Base-by-base conservation (phyloP, 2,888 invertebrate genomes). In the Drosophila robusta region DNA sequence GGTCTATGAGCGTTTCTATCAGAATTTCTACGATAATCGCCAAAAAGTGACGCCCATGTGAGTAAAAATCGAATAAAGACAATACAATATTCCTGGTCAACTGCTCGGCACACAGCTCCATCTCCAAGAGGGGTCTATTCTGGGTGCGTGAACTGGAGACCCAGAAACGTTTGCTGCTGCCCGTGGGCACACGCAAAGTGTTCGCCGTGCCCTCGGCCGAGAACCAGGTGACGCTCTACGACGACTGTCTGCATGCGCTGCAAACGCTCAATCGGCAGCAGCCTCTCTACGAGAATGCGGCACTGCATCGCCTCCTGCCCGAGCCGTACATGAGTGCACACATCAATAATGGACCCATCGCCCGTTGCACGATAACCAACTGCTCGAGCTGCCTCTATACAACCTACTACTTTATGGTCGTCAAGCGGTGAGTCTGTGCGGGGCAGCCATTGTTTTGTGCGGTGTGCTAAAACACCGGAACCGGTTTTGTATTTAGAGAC, bases 361-460 rank as follows among this genome's bases (percentile, higher is more conserved):
- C 90, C n/a, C 80, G 90, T n/a, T 92, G 92, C 74, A 89, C 91
- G 8, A 73, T 82, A 16, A 78, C 79, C 65, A 87, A 82, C 58
- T 92, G 92, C 52, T 86, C 89, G 24, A 84, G 90, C 51, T 89
- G 89, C 14, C 64, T 92, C 42, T 92, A 91, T 68, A 90, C 92
- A 11, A 84, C 91, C 11, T 92, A 91, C 70, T 91, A 92, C 78
- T 91, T 92, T 69, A 89, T 91, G 89, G 85, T 91, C 12, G 90
- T 91, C 24, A 92, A 91, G 60, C 89, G 92, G 92, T 92, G 58
- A 74, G 89, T 61, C 9, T n/a, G 3, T 26, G 9, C 12, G 39
- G 36, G 29, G 29, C 61, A 24, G 58, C 51, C 51, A 58, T 54
- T 54, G 8, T 11, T 54, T 18, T 26, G 18, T 44, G 29, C 51